A percentile compares a stretch with the other conserved stretches of the same genome.
Evolutionary conservation across 2,797 vertebrate species (phyloP).

Genomic region (Parauchenoglanis ngamensis): DNA sequence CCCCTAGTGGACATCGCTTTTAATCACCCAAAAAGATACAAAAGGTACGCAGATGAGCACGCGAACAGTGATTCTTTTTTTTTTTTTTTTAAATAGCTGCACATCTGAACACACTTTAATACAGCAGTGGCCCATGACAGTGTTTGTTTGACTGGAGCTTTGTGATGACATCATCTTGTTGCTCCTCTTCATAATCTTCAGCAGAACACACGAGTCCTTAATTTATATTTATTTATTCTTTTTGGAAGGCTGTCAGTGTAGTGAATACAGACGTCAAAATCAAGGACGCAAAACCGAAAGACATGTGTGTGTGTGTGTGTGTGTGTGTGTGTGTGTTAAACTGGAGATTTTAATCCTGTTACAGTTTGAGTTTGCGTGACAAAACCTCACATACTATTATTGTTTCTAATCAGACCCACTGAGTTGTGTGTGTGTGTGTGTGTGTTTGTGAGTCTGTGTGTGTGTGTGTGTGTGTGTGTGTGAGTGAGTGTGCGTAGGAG

Average conservation of each 20-base stretch:
- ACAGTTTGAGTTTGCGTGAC: conserved; percentile 56
- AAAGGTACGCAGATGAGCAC: neutral
- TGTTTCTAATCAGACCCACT: neutral
- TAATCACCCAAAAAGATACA: neutral
- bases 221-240: neutral
- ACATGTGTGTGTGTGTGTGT: neutral
- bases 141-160: neutral
- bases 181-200: neutral
- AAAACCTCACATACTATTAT: conserved; percentile 47
- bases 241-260: neutral
- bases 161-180: neutral
- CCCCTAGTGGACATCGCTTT: neutral
- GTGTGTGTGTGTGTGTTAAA: neutral
- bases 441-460: conserved; percentile 19
- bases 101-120: neutral
- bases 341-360: conserved; percentile 45
- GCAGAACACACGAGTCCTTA: neutral
- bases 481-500: neutral
- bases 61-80: neutral
- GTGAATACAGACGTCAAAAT: neutral
- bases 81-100: neutral
- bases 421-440: neutral
- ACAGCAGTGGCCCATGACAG: neutral
- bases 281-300: neutral
- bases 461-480: conserved; percentile 8